phyloP scores from a whole-genome alignment of 2,888 invertebrate species.

The Eupithecia subfuscata region DNA sequence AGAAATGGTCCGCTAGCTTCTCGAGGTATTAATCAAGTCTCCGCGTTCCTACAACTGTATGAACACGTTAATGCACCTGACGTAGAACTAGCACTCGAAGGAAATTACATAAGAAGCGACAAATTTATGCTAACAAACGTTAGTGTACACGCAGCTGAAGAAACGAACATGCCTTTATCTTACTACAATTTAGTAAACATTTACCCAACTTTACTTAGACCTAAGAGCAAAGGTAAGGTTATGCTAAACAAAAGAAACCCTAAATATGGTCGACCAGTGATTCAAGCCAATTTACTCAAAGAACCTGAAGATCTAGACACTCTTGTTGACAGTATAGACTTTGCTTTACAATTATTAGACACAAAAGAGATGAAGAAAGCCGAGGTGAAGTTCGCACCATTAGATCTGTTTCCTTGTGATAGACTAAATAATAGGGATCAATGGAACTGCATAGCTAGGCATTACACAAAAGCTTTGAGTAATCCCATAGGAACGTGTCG shows the following conservation, averaged over 20 bases:
- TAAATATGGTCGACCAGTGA: slow-evolving; percentile 75
- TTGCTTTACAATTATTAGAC: slow-evolving; percentile 74
- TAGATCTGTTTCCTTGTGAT: slow-evolving; percentile 78
- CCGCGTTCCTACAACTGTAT: slow-evolving; percentile 76
- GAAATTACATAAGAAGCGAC: slow-evolving; percentile 77
- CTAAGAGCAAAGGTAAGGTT: slow-evolving; percentile 77
- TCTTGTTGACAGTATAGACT: slow-evolving; percentile 76
- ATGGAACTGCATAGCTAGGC: slow-evolving; percentile 79
- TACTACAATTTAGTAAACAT: slow-evolving; percentile 78
- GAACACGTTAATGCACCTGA: slow-evolving; percentile 76
- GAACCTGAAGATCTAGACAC: slow-evolving; percentile 76
- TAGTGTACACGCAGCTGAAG: slow-evolving; percentile 72
- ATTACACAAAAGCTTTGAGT: slow-evolving; percentile 77
- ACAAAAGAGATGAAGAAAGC: slow-evolving; percentile 77
- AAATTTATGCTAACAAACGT: slow-evolving; percentile 78
- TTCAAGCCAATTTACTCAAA: slow-evolving; percentile 77
- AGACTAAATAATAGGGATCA: slow-evolving; percentile 74
- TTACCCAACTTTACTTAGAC: slow-evolving; percentile 71
- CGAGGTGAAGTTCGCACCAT: slow-evolving; percentile 74
- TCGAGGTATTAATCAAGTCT: slow-evolving; percentile 76
- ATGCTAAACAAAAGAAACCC: slow-evolving; percentile 75
- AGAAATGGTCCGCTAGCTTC: slow-evolving; percentile 74
- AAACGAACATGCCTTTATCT: slow-evolving; percentile 70
- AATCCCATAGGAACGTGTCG: slow-evolving; percentile 78
- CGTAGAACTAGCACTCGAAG: slow-evolving; percentile 73